These are phyloP conservation scores for Struthio camelus DNA, from an alignment of 2,113 vertebrate genomes.

Conservation along the genomic window DNA sequence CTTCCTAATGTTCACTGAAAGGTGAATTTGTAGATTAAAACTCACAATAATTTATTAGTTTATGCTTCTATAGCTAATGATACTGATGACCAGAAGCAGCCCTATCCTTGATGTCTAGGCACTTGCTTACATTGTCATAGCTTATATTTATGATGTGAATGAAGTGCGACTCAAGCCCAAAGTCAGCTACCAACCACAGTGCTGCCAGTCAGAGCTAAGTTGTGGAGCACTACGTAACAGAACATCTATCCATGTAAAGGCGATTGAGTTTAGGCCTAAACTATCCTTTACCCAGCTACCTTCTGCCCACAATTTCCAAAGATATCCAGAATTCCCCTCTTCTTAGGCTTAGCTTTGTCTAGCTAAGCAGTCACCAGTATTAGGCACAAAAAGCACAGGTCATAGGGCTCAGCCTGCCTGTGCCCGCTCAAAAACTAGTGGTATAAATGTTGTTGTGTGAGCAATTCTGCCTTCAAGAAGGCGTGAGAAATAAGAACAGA, in stretches of 20 bases:
- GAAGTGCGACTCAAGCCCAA: not conserved
- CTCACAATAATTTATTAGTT: not conserved
- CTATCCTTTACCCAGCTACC: not conserved
- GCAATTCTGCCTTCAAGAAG: not conserved
- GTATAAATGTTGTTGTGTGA: not conserved
- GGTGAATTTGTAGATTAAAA: not conserved
- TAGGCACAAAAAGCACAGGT: not conserved
- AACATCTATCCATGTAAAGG: not conserved
- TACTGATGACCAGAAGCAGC: not conserved
- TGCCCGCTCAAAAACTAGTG: not conserved
- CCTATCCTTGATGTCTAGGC: not conserved
- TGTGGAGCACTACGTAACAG: not conserved
- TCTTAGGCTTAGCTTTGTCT: not conserved
- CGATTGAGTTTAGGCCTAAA: not conserved
- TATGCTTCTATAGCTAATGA: not conserved
- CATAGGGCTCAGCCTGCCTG: not conserved
- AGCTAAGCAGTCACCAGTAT: not conserved
- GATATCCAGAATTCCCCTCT: not conserved
- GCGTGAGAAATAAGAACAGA: not conserved
- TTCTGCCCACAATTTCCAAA: not conserved
- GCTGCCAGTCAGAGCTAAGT: not conserved
- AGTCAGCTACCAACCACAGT: not conserved
- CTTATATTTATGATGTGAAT: not conserved
- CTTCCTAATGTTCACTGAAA: not conserved
- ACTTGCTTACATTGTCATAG: not conserved